Base-by-base conservation (phyloP, 2,888 invertebrate species). In the Periphyllus acericola region DNA sequence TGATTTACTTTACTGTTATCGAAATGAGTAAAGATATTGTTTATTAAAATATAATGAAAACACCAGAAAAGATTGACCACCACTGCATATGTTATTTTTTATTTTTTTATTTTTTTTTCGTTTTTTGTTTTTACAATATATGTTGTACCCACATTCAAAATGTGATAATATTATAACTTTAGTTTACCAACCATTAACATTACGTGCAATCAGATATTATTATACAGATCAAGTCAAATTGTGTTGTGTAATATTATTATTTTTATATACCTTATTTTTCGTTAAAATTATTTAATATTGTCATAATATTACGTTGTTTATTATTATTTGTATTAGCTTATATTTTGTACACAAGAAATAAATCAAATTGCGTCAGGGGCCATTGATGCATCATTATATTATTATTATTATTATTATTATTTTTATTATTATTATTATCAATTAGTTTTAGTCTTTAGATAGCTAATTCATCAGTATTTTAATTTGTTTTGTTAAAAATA, bases 281-380 rank as follows among this genome's bases (percentile, higher is more conserved):
- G 11, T 79, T 78, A 79, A 17, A 25, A 79, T 85, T 40, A 21
- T 85, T 79, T 85, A 71, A 79, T 71, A 85, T 85, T 85, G n/a
- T 85, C 52, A 71, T 79, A 76, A 84, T 75, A 29, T 79, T n/a
- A n/a, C n/a, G 79, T 86, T 86, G 71, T 86, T 86, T 79, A 85
- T 85, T 86, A 85, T 85, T 85, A 86, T 85, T 84, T 85, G 71
- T 85, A 85, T 79, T 86, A 79, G 55, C 55, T 79, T 78, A 85
- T 85, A 86, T 71, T 79, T 86, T 86, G 52, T 86, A 79, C 71
- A 55, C 36, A 55, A 85, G 9, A 86, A 79, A 72, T 32, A 80
- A 85, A 85, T 85, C 85, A 86, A 86, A 86, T 40, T 5, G 71
- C 55, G 80, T 72, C 79, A 46, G 55, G 19, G 68, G 52, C 79